Base-by-base conservation (phyloP, 1,140 invertebrate species). In the Euura lappo region DNA sequence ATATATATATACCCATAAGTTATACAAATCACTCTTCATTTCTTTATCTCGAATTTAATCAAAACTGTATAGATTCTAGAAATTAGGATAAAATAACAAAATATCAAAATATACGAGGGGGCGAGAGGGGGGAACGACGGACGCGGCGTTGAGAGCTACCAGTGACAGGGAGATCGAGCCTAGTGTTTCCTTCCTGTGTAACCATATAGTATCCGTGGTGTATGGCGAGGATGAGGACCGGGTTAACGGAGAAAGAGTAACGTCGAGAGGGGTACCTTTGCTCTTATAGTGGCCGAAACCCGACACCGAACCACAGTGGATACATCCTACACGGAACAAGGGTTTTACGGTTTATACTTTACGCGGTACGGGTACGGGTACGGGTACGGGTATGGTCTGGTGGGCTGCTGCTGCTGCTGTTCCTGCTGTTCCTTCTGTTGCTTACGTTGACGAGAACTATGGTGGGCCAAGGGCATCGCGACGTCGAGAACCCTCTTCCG, bases 161-260 rank as follows among this genome's bases (percentile, higher is more conserved):
- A 28, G 28, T 28, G 28, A 28, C 28, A 28, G 28, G 28, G 28
- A 28, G 28, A 28, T 0, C 28, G 81, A 74, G 81, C 80, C 84
- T 85, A 85, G 84, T 85, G 81, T 85, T 85, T 85, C 83, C 84
- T 86, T 86, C 85, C 85, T 86, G 84, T 86, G 85, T 86, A 86
- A 86, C 83, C 81, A 81, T 85, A 78, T 78, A 86, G 81, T 77
- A 70, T 73, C 51, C 68, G 83, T 84, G 28, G 28, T 28, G 28
- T 28, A 28, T 28, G 28, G 28, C 28, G 28, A 28, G 28, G 28
- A 28, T 28, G 28, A 28, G 28, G 28, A 28, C 28, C 28, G 28
- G 28, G 28, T 28, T 28, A 28, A 28, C 28, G 28, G 28, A 1
- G 28, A 28, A 28, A 28, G 28, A 28, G 28, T 28, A 28, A 28